Evolutionary conservation across 1,140 invertebrate species (phyloP), one percentile per base, ranked within the genome.

Genomic region (Melanaphis sacchari): DNA sequence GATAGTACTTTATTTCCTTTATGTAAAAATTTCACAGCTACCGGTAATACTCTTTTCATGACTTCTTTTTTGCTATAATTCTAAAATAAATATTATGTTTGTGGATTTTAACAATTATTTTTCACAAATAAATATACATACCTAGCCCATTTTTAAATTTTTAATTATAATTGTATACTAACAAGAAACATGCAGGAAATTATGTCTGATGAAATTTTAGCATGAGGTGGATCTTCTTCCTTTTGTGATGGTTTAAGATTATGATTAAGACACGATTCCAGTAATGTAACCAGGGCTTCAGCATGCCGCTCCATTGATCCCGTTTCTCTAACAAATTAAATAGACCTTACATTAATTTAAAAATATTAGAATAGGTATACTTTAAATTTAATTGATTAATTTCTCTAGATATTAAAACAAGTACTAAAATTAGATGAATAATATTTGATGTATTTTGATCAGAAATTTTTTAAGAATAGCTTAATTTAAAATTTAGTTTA

Each of bases 111-210:
- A 84, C 11, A 0, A n/a, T 31, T 43, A 85, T 43, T 43, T 85
- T 85, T n/a, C 22, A 26, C 40, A 84, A 26, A n/a, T n/a, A 66
- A n/a, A 66, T n/a, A 66, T n/a, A 66, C 59, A 66, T 66, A 66
- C 59, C 59, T 66, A 66, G 3, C 59, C 4, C 4, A 66, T 66
- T 66, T n/a, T 4, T 5, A 31, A n/a, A 66, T 18, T n/a, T 66
- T 76, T 76, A 76, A 66, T 18, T n/a, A 76, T 76, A 76, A n/a
- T 49, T 26, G 85, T 41, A 91, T 92, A 95, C 96, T 96, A 96
- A 99, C 98, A 96, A 98, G 96, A 95, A 99, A 99, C 95, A 99
- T 97, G 95, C 98, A 98, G 90, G 98, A 98, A 94, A 99, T 97
- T 90, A 99, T 97, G 96, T 99, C 98, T 87, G 98, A 98, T 18